Conservation (phyloP, 1,140 invertebrate genomes). For the Oscheius sp. region DNA sequence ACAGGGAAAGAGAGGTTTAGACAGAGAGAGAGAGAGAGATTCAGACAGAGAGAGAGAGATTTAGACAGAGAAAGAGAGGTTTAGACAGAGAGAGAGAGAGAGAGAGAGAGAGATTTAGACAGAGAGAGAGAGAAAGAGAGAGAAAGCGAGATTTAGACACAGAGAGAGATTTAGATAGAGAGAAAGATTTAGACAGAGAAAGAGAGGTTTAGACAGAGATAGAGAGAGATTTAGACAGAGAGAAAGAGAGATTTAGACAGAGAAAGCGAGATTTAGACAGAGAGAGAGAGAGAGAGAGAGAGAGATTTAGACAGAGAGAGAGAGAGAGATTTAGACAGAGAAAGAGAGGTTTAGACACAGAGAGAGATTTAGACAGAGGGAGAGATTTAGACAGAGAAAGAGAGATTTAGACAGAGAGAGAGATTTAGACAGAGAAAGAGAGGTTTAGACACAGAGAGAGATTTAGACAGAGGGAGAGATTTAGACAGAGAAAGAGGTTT, state of each 20-base stretch:
- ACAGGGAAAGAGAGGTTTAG: too few species aligned
- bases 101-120: background rate
- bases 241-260: background rate
- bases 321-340: background rate
- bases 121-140: background rate
- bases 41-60: background rate
- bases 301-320: background rate
- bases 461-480: background rate
- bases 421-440: background rate
- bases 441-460: too few species aligned
- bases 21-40: background rate
- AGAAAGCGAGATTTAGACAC: background rate
- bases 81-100: background rate
- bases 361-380: background rate
- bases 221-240: background rate
- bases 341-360: too few species aligned
- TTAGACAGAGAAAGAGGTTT: too few species aligned
- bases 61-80: too few species aligned
- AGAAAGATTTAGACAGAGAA: background rate
- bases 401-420: background rate
- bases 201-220: background rate
- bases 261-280: too few species aligned
- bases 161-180: background rate
- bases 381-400: background rate
- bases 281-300: background rate